Evolutionary conservation across 2,113 vertebrate species (phyloP).

Genomic region (Mellivora capensis): DNA sequence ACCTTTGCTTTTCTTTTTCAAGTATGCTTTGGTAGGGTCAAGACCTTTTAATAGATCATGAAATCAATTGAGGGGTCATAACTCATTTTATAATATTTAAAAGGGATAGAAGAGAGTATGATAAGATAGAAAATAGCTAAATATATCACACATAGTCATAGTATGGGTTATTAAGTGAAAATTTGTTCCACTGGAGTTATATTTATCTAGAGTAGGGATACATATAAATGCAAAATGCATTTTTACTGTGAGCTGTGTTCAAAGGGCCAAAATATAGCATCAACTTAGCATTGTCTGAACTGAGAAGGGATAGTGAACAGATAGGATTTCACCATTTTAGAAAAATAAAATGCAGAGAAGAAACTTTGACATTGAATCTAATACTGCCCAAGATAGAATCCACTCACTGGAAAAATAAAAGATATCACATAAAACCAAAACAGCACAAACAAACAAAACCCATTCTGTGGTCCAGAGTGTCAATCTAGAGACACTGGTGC

Average conservation of each 20-base stretch:
- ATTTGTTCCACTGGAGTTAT: neutral
- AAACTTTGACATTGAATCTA: neutral
- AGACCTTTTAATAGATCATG: neutral
- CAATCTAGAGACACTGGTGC: neutral
- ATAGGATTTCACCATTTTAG: neutral
- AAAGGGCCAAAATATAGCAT: neutral
- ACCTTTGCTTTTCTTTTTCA: neutral
- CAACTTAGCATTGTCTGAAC: neutral
- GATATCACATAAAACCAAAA: neutral
- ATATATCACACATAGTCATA: neutral
- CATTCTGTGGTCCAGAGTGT: neutral
- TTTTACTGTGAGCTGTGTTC: neutral
- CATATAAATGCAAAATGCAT: neutral
- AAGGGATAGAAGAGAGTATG: neutral
- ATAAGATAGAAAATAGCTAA: neutral
- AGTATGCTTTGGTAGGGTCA: neutral
- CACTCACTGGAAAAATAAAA: neutral
- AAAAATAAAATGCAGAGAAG: neutral
- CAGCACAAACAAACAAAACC: neutral
- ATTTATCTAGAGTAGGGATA: neutral
- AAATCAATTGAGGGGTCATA: neutral
- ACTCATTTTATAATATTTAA: neutral
- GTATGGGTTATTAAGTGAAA: neutral
- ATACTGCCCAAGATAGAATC: neutral
- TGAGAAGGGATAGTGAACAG: neutral